phyloP scores from a whole-genome alignment of 1,140 invertebrate genomes.

The Bombus terrestris region DNA sequence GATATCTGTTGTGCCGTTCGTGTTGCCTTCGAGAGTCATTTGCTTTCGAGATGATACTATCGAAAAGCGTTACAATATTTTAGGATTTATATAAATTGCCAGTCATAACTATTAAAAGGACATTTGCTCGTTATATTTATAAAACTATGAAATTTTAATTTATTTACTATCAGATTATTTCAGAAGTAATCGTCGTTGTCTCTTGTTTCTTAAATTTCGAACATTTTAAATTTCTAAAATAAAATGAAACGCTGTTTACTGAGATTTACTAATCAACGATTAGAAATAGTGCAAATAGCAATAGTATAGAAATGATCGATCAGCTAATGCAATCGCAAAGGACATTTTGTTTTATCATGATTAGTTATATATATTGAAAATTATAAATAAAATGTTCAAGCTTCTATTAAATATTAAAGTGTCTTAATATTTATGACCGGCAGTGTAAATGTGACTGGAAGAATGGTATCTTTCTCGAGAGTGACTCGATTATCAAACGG shows the following conservation, averaged over 20 bases:
- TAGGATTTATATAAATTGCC: neutral
- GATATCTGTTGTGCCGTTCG: slow-evolving; percentile 51
- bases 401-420: neutral
- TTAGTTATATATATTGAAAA: too few species aligned
- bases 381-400: too few species aligned
- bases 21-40: slow-evolving; percentile 54
- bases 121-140: neutral
- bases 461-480: slow-evolving; percentile 38
- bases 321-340: too few species aligned
- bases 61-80: neutral
- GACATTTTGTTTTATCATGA: too few species aligned
- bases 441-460: neutral
- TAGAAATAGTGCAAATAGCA: too few species aligned
- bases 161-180: neutral
- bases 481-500: slow-evolving; percentile 33
- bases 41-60: slow-evolving; percentile 26
- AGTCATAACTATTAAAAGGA: neutral
- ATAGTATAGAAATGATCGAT: too few species aligned
- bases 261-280: too few species aligned
- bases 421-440: neutral
- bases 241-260: too few species aligned
- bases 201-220: too few species aligned
- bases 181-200: too few species aligned
- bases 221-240: too few species aligned
- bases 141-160: neutral